These are phyloP conservation scores for Exocentrus adspersus DNA, from an alignment of 2,888 invertebrate species.

Conservation along the genomic window DNA sequence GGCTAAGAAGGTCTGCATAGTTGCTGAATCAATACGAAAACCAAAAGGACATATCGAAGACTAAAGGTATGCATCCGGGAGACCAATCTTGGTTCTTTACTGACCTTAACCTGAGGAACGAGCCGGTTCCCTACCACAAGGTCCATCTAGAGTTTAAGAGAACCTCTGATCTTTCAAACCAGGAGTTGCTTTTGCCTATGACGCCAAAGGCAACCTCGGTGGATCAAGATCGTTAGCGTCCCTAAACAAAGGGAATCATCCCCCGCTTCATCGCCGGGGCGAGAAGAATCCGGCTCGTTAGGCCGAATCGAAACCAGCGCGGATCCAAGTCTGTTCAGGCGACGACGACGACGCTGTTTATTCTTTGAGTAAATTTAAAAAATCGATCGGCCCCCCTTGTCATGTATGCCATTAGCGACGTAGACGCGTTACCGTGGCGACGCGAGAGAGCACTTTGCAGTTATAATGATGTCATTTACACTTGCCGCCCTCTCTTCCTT, in stretches of 20 bases:
- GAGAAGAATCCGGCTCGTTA: slow-evolving; percentile 42
- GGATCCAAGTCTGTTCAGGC: slow-evolving; percentile 34
- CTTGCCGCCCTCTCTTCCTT: slow-evolving; percentile 63
- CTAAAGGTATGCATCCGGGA: too few relatives aligned
- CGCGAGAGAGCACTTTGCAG: slow-evolving; percentile 65
- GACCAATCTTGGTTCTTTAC: too few relatives aligned
- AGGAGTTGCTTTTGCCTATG: too few relatives aligned
- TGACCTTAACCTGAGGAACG: too few relatives aligned
- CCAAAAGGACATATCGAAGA: too few relatives aligned
- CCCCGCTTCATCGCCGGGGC: slow-evolving; percentile 28
- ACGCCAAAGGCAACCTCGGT: too few relatives aligned
- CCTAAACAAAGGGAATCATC: not conserved
- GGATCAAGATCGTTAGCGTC: too few relatives aligned
- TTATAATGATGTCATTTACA: slow-evolving; percentile 67
- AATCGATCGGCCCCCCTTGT: slow-evolving; percentile 65
- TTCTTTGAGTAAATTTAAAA: slow-evolving; percentile 65
- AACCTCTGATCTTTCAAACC: too few relatives aligned
- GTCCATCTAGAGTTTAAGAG: too few relatives aligned
- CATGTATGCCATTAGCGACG: slow-evolving; percentile 65
- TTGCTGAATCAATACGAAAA: too few relatives aligned
- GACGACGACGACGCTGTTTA: slow-evolving; percentile 57
- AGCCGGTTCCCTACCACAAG: too few relatives aligned
- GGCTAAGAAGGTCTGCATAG: too few relatives aligned
- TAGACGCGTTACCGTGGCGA: slow-evolving; percentile 63
- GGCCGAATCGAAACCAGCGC: slow-evolving; percentile 36